A percentile compares a stretch with the other conserved stretches of the same genome.
Conservation (phyloP, 2,113 vertebrate species). For the Larimichthys crocea region DNA sequence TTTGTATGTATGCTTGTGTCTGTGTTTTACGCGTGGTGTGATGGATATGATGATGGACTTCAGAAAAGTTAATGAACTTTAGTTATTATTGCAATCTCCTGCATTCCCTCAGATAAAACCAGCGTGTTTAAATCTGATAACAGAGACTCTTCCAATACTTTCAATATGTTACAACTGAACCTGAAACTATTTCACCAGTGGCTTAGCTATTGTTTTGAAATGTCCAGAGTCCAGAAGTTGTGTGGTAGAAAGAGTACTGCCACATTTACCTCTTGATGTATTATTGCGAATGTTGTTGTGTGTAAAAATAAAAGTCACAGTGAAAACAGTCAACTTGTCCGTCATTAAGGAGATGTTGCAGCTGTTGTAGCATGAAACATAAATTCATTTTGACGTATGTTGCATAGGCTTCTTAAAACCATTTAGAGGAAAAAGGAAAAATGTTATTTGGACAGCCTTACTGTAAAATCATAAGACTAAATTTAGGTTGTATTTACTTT, state of each 20-base stretch:
- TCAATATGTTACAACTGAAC: conserved; percentile 7
- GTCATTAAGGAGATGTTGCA: not conserved
- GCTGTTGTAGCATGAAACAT: not conserved
- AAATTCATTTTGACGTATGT: not conserved
- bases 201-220: not conserved
- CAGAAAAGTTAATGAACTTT: conserved; percentile 8
- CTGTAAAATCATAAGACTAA: conserved; percentile 13
- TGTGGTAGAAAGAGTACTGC: not conserved
- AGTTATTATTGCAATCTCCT: conserved; percentile 5
- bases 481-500: not conserved
- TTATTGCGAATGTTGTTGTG: not conserved
- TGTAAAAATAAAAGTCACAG: not conserved
- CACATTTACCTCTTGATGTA: not conserved
- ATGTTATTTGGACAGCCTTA: not conserved
- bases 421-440: not conserved
- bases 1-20: conserved; percentile 14
- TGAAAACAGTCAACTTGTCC: not conserved
- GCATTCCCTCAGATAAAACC: conserved; percentile 3
- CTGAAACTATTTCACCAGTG: not conserved
- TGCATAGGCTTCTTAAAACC: not conserved
- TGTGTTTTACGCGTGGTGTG: conserved; percentile 29
- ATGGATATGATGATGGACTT: conserved; percentile 4
- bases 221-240: not conserved
- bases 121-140: conserved; percentile 29
- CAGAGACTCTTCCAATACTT: conserved; percentile 3